Evolutionary conservation across 2,113 vertebrate genomes (phyloP).

Genomic region (Paraplagusia blochii): DNA sequence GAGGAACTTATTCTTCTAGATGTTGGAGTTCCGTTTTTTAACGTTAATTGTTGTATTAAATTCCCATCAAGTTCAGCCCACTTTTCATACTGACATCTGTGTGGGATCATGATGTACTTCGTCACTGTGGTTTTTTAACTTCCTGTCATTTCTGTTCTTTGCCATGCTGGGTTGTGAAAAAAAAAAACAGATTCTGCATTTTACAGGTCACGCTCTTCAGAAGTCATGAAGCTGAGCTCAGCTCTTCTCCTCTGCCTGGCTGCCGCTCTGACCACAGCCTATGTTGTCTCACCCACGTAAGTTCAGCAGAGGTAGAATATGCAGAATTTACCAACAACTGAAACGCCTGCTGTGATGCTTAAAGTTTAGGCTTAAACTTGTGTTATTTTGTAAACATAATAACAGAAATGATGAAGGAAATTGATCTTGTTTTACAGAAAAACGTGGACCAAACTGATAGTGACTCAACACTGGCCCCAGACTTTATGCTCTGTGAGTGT

Average conservation of each 20-base stretch:
- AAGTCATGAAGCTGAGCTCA: conserved; percentile 45
- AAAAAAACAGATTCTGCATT: neutral
- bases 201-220: conserved; percentile 20
- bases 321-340: too few relatives aligned
- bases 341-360: too few relatives aligned
- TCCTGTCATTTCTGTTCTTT: neutral
- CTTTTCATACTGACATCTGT: too few relatives aligned
- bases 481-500: conserved; percentile 75
- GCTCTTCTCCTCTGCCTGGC: conserved; percentile 47
- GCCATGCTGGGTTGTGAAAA: neutral
- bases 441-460: conserved; percentile 74
- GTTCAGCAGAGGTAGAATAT: conserved; percentile 14
- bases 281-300: conserved; percentile 46
- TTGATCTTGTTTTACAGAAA: conserved; percentile 52
- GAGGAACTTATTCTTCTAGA: too few relatives aligned
- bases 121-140: too few relatives aligned
- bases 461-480: conserved; percentile 78
- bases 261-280: conserved; percentile 40
- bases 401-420: neutral
- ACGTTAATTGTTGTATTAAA: too few relatives aligned
- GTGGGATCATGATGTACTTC: too few relatives aligned
- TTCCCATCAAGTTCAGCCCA: too few relatives aligned
- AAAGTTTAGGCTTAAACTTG: too few relatives aligned
- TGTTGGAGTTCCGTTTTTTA: too few relatives aligned
- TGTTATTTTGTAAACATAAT: neutral